phyloP scores from a whole-genome alignment of 2,888 invertebrate species.

The Rhagonycha lutea region DNA sequence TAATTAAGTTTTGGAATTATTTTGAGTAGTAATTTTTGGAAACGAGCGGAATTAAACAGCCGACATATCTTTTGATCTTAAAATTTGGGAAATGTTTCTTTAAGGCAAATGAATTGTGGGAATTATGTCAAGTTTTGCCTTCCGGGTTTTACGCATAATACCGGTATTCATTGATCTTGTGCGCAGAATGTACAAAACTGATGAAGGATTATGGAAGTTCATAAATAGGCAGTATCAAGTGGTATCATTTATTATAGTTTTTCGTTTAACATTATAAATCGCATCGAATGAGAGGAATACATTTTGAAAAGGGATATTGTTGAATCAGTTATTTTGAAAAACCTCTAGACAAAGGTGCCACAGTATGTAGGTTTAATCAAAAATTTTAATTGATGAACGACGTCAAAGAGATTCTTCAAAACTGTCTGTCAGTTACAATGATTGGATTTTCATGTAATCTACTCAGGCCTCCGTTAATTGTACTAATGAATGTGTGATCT shows the following conservation, averaged over 20 bases:
- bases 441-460: slow-evolving; percentile 25
- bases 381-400: slow-evolving; percentile 23
- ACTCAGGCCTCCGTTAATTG: slow-evolving; percentile 21
- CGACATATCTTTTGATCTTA: not conserved
- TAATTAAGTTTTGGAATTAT: not conserved
- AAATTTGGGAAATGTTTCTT: not conserved
- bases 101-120: not conserved
- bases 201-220: slow-evolving; percentile 1
- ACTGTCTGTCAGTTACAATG: slow-evolving; percentile 22
- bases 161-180: slow-evolving; percentile 1
- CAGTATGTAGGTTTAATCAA: slow-evolving; percentile 16
- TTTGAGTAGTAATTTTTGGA: not conserved
- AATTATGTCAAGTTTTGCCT: not conserved
- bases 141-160: slow-evolving; percentile 1
- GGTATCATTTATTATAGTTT: not conserved
- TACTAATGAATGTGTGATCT: slow-evolving; percentile 14
- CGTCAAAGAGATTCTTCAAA: slow-evolving; percentile 26
- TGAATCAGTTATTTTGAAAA: not conserved
- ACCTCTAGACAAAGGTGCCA: not conserved
- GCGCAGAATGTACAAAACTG: slow-evolving; percentile 3
- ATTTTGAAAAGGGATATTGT: not conserved
- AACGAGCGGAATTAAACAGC: not conserved
- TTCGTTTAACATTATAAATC: not conserved
- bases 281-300: not conserved
- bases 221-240: not conserved